A percentile compares a stretch with the other conserved stretches of the same genome.
phyloP scores from a whole-genome alignment of 2,888 invertebrate genomes.

The Macroteleia sp. region DNA sequence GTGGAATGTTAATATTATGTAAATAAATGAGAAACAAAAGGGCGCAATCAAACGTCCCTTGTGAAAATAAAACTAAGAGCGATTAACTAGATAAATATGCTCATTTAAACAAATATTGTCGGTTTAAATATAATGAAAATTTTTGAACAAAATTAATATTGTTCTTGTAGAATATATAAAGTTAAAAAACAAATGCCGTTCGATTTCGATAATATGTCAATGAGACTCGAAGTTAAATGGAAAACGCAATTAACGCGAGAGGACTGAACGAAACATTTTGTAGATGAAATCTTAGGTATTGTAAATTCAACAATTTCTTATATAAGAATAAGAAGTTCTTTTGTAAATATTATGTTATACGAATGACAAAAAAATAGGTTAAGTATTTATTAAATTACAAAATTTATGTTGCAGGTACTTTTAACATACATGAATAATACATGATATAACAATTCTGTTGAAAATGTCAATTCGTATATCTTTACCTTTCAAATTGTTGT shows the following conservation, averaged over 20 bases:
- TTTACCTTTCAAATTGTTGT: conserved; percentile 33
- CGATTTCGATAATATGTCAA: conserved; percentile 43
- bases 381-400: conserved; percentile 1
- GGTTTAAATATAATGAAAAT: conserved; percentile 15
- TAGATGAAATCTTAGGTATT: conserved; percentile 76
- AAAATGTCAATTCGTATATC: conserved; percentile 15
- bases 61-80: conserved; percentile 30
- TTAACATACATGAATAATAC: conserved; percentile 51
- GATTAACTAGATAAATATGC: conserved; percentile 30
- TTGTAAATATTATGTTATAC: too few species aligned
- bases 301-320: conserved; percentile 70
- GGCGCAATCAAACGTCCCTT: conserved; percentile 27
- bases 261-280: conserved; percentile 78
- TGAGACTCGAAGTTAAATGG: conserved; percentile 44
- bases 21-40: conserved; percentile 29
- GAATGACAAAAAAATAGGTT: conserved; percentile 62
- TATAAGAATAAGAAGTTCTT: conserved; percentile 68
- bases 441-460: conserved; percentile 67
- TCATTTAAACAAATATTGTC: conserved; percentile 34
- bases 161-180: conserved; percentile 45
- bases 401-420: conserved; percentile 46
- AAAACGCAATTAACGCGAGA: conserved; percentile 54
- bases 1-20: conserved; percentile 41
- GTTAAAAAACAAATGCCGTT: conserved; percentile 27
- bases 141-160: conserved; percentile 30